Base-by-base conservation (phyloP, 2,797 vertebrate species). In the Poeciliopsis paucimaculata region DNA sequence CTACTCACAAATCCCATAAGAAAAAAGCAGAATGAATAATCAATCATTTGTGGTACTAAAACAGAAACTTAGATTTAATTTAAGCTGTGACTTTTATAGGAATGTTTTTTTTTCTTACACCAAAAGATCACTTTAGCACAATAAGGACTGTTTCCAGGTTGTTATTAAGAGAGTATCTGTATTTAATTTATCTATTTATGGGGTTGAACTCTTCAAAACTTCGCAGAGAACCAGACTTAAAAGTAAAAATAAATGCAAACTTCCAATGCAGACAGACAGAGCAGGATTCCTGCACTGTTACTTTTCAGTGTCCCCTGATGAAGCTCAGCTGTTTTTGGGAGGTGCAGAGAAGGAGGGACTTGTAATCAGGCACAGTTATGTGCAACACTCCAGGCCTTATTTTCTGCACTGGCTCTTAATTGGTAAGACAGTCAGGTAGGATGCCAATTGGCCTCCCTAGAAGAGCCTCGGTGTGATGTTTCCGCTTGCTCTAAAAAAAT, bases 391-490 rank as follows among this genome's bases (percentile, higher is more conserved):
- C 81, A 39, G 90, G 89, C 82, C 81, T 82, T 66, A 90, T 88
- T 93, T 93, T 91, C 90, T 82, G 80, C 82, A 88, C 86, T 78
- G 87, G 79, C 81, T 91, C 92, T 93, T 95, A 94, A 96, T 96
- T 96, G 94, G 95, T 94, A 96, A 92, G 93, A 87, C 90, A 91
- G 94, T 96, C 95, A 96, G 95, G 95, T 95, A 95, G 93, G 88
- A 92, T 78, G 84, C 90, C 88, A 91, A 89, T 85, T 86, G 91
- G 89, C 91, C 90, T 91, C 91, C 89, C 92, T 90, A 93, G 92
- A 94, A 94, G 95, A 92, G 90, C 87, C 93, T 94, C 85, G 88
- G 87, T 83, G 86, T 88, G 79, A 84, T 73, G 89, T 91, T 95
- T 95, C 94, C 94, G 94, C 88, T 94, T 86, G 66, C 88, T 80